Evolutionary conservation across 2,797 vertebrate species (phyloP), one percentile per base, ranked within the genome.

Genomic region (Gila robusta): DNA sequence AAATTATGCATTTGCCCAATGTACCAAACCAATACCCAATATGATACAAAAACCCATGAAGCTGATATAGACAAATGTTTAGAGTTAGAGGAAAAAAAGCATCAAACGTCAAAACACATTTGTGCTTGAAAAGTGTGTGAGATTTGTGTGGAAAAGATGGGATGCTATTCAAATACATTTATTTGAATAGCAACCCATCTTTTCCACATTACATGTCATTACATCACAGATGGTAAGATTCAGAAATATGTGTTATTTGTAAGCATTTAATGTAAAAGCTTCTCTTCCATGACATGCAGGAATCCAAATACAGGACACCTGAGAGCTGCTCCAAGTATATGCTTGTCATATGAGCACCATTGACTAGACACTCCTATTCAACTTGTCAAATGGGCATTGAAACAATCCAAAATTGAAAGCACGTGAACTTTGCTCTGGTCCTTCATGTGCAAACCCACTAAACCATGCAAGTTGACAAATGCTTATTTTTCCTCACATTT

Each of bases 311-410:
- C 52, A 70, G 79, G 72, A 83, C 81, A 79, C 83, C 54, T 66
- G 52, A 76, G 77, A 85, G 62, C 39, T 87, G 86, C 80, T 23
- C 84, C 89, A 92, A 49, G 79, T 52, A 23, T 88, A 92, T 90
- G 90, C 82, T 28, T 28, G 87, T 88, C 91, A 91, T 89, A 90
- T 90, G 90, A 83, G 90, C 82, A 87, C 83, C 81, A 83, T 81
- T 86, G 66, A 72, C 79, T 77, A 49, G 83, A 59, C 28, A 87
- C n/a, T 49, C 5, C 47, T 17, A 49, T 49, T 79, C 62, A 91
- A 79, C 70, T 81, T 86, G 86, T 87, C 84, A 91, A 83, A 88
- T 84, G 85, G 73, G 87, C 82, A 81, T 76, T 87, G 35, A 85
- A 47, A 54, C 52, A 32, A 54, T 17, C 19, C 41, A 2, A 84